A percentile compares a stretch with the other conserved stretches of the same genome.
phyloP scores from a whole-genome alignment of 2,113 vertebrate genomes.

The Sinosuthora webbiana region DNA sequence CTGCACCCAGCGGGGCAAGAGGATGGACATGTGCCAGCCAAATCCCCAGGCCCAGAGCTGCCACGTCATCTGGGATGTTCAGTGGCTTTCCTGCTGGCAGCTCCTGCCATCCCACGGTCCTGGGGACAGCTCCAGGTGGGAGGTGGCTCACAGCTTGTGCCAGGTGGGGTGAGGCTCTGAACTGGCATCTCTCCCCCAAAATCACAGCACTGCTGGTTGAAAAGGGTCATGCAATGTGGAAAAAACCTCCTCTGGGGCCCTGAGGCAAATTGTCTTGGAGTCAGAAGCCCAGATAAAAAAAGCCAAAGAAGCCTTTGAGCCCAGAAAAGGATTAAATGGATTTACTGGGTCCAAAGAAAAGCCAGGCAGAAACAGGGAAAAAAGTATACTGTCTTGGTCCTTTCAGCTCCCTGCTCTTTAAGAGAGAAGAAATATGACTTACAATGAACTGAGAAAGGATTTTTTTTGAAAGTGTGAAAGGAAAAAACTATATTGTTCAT shows the following conservation, averaged over 20 bases:
- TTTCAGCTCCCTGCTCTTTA: neutral
- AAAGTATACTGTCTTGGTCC: neutral
- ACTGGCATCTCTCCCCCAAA: rapidly evolving
- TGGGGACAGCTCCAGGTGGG: neutral
- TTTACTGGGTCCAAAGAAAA: slow-evolving; percentile 11
- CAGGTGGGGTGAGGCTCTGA: rapidly evolving
- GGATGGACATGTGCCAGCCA: rapidly evolving
- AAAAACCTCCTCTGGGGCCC: neutral
- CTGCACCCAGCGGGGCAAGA: neutral
- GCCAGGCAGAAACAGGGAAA: neutral
- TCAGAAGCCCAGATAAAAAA: neutral
- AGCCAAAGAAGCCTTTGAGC: neutral
- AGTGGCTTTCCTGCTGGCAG: neutral
- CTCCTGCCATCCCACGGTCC: rapidly evolving
- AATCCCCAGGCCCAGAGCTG: rapidly evolving
- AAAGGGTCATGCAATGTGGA: neutral
- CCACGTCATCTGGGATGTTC: rapidly evolving
- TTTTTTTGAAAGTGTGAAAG: neutral
- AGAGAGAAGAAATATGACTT: neutral
- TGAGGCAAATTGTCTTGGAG: neutral
- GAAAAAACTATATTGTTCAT: neutral
- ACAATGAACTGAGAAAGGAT: neutral
- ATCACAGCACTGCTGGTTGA: rapidly evolving
- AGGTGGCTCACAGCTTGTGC: neutral
- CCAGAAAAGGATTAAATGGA: neutral